A percentile compares a stretch with the other conserved stretches of the same genome.
phyloP scores from a whole-genome alignment of 2,888 invertebrate species.

The Apamea monoglypha region DNA sequence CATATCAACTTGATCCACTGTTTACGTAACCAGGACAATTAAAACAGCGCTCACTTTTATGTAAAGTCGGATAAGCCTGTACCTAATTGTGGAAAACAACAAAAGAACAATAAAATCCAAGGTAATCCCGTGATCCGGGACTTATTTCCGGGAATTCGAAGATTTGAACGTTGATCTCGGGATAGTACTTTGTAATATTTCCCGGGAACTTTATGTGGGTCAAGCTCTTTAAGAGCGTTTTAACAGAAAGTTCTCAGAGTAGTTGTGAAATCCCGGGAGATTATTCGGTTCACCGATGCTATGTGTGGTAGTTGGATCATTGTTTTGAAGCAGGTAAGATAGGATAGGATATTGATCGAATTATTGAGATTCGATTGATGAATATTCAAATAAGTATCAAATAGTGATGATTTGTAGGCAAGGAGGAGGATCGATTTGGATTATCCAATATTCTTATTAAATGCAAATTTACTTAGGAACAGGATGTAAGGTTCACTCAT shows the following conservation, averaged over 20 bases:
- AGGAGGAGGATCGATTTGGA: neutral
- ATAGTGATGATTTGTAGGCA: neutral
- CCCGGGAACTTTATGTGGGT: conserved; percentile 62
- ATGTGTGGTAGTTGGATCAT: conserved; percentile 35
- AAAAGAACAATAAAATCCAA: conserved; percentile 67
- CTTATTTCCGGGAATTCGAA: conserved; percentile 61
- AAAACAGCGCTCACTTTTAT: conserved; percentile 54
- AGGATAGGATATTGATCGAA: neutral
- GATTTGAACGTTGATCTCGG: conserved; percentile 63
- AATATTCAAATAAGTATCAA: neutral
- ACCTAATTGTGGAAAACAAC: conserved; percentile 63
- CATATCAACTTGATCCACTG: conserved; percentile 23
- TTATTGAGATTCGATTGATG: neutral
- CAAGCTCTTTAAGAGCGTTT: conserved; percentile 60
- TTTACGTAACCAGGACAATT: conserved; percentile 42
- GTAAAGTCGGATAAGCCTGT: conserved; percentile 52
- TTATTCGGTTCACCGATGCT: conserved; percentile 41
- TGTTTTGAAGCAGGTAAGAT: conserved; percentile 43
- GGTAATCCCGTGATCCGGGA: conserved; percentile 63
- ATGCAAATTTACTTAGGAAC: neutral
- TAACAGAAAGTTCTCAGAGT: conserved; percentile 52
- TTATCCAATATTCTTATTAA: neutral
- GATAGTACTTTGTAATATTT: conserved; percentile 60
- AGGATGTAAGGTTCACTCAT: neutral
- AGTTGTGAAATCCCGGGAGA: conserved; percentile 46